Conservation (phyloP, 2,888 invertebrate species). For the Tricholauxania praeusta region DNA sequence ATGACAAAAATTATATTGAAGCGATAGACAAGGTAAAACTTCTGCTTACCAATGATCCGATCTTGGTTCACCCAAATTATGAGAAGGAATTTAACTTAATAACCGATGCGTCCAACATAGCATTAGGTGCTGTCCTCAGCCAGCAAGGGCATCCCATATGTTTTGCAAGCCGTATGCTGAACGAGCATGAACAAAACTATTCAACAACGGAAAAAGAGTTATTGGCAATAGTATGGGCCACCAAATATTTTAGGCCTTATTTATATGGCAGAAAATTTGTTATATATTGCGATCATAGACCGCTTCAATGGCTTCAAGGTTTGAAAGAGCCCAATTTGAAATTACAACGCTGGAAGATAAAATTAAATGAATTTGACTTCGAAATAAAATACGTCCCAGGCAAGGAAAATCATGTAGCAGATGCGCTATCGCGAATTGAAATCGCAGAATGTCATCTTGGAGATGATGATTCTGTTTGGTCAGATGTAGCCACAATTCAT, state of each 20-base stretch:
- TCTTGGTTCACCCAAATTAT: no score
- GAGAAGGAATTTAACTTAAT: no score
- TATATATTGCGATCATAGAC: constrained; percentile 16
- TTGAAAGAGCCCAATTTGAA: constrained; percentile 1
- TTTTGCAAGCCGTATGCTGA: not conserved
- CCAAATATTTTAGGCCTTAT: constrained; percentile 17
- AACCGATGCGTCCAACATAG: not conserved
- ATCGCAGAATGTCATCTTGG: not conserved
- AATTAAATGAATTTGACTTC: constrained; percentile 15
- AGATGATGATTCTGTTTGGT: not conserved
- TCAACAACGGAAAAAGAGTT: constrained; percentile 13
- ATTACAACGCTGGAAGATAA: constrained; percentile 13
- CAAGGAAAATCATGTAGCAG: constrained; percentile 13
- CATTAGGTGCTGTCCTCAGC: not conserved
- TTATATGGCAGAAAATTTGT: constrained; percentile 15
- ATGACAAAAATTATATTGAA: not conserved
- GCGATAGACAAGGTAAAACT: no score
- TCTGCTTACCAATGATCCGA: no score
- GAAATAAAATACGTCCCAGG: constrained; percentile 20
- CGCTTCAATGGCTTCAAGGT: constrained; percentile 5
- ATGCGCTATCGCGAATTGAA: not conserved
- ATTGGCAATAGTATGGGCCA: constrained; percentile 3
- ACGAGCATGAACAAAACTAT: constrained; percentile 5
- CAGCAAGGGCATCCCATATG: constrained; percentile 15
- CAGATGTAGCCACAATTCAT: constrained; percentile 29